Percentiles rank a stretch among this genome's conserved stretches.
These are phyloP conservation scores for Leptinotarsa defecta DNA, from an alignment of 1,140 invertebrate genomes.

Conservation along the genomic window DNA sequence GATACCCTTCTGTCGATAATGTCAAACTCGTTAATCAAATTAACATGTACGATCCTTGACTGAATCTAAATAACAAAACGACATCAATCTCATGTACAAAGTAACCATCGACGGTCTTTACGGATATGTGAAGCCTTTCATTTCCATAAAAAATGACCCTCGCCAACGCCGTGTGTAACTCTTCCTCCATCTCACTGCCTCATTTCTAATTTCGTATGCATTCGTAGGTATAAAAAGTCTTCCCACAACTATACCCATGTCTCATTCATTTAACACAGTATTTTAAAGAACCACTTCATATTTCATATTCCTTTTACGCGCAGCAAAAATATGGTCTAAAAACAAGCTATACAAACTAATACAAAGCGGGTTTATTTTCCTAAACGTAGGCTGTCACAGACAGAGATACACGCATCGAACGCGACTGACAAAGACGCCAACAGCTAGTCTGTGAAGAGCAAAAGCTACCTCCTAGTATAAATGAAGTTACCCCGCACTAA, in stretches of 20 bases:
- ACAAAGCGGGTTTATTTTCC: slow-evolving; percentile 1
- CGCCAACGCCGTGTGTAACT: slow-evolving; percentile 1
- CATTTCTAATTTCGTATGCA: slow-evolving; percentile 8
- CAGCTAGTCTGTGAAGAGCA: background rate
- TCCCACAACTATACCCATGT: slow-evolving; percentile 19
- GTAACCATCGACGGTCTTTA: slow-evolving; percentile 1
- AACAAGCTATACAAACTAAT: slow-evolving; percentile 4
- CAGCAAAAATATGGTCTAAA: slow-evolving; percentile 6
- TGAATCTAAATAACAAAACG: background rate
- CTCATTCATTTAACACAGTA: slow-evolving; percentile 13
- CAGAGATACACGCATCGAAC: background rate
- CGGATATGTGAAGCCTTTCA: slow-evolving; percentile 1
- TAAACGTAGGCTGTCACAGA: background rate
- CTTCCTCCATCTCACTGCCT: background rate
- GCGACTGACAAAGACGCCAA: background rate
- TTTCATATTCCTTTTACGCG: slow-evolving; percentile 1
- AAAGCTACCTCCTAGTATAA: slow-evolving; percentile 2
- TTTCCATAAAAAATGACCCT: background rate
- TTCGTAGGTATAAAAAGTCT: slow-evolving; percentile 1
- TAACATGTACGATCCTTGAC: too few species aligned
- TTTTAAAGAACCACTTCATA: slow-evolving; percentile 6
- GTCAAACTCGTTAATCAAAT: too few species aligned
- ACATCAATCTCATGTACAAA: background rate
- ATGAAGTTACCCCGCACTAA: slow-evolving; percentile 17
- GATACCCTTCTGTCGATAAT: too few species aligned